phyloP scores from a whole-genome alignment of 1,140 invertebrate species.

The Diuraphis noxia region DNA sequence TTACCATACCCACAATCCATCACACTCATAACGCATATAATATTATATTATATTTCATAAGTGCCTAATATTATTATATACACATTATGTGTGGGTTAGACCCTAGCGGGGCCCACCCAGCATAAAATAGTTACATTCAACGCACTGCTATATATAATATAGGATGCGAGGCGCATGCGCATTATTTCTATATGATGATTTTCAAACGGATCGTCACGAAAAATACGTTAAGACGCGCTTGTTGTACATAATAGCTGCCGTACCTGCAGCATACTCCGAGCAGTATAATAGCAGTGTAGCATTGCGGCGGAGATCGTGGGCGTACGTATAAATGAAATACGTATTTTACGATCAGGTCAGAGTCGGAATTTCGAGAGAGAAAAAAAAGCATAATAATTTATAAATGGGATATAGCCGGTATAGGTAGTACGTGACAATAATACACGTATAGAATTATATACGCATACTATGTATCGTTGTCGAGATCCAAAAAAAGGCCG shows the following conservation, averaged over 20 bases:
- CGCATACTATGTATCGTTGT: background rate
- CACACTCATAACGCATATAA: background rate
- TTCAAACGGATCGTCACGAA: background rate
- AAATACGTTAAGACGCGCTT: background rate
- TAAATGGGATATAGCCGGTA: background rate
- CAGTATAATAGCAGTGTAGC: background rate
- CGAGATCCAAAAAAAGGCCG: background rate
- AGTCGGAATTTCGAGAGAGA: background rate
- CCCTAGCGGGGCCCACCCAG: background rate
- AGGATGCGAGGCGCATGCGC: background rate
- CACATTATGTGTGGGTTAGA: background rate
- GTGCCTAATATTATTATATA: background rate
- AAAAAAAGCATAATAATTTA: background rate
- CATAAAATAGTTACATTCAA: too few relatives aligned
- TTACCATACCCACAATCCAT: background rate
- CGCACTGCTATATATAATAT: too few relatives aligned
- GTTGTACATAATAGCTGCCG: background rate
- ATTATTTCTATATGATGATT: background rate
- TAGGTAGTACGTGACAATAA: background rate
- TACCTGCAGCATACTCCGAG: background rate
- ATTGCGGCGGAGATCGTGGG: background rate
- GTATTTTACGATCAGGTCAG: background rate
- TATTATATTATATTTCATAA: background rate
- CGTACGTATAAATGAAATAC: background rate
- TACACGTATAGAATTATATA: background rate